Conservation (phyloP, 2,797 vertebrate species). For the Coregonus sp. region DNA sequence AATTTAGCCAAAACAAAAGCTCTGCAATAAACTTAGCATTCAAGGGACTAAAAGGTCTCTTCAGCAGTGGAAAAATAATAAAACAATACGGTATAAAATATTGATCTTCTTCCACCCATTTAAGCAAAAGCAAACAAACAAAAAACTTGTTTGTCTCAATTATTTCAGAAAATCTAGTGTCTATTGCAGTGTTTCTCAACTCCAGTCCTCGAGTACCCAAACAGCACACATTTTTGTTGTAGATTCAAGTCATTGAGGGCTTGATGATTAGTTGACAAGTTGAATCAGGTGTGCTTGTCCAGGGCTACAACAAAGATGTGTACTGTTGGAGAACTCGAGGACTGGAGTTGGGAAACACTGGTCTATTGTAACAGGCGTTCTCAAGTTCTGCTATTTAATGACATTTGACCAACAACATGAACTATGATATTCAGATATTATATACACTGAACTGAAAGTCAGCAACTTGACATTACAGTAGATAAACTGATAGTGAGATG, state of each 20-base stretch:
- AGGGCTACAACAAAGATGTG: no score
- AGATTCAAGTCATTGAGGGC: no score
- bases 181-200: background rate
- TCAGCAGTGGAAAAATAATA: constrained; percentile 20
- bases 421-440: constrained; percentile 8
- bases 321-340: no score
- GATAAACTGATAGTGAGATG: constrained; percentile 9
- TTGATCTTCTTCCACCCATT: constrained; percentile 21
- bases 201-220: no score
- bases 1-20: constrained; percentile 15
- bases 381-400: constrained; percentile 1
- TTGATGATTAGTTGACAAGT: no score
- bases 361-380: constrained; percentile 13
- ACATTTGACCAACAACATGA: constrained; percentile 14
- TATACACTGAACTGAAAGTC: constrained; percentile 11
- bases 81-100: constrained; percentile 42
- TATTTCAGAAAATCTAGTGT: constrained; percentile 21
- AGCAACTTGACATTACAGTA: constrained; percentile 15
- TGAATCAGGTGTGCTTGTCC: no score
- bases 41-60: constrained; percentile 22
- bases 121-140: constrained; percentile 19
- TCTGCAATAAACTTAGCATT: constrained; percentile 12
- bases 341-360: no score
- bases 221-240: no score
- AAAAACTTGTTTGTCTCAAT: constrained; percentile 6